phyloP scores from a whole-genome alignment of 2,888 invertebrate genomes.

The Himalopsyche kuldschensis region DNA sequence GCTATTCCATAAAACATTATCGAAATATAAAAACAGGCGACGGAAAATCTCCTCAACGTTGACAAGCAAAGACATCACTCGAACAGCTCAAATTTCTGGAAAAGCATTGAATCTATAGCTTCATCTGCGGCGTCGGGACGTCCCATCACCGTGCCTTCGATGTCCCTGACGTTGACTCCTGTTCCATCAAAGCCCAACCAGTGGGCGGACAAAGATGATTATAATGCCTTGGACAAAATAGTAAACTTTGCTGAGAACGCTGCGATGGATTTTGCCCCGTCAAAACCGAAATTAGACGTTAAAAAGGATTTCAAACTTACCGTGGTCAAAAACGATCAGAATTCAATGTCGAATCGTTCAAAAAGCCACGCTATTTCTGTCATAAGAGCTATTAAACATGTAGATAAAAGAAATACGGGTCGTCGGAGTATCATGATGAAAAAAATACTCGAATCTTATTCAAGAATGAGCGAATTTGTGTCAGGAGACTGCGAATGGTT shows the following conservation, averaged over 20 bases:
- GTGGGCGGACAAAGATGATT: slow-evolving; percentile 51
- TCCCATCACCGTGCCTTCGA: slow-evolving; percentile 46
- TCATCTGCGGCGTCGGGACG: slow-evolving; percentile 16
- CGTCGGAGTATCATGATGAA: slow-evolving; percentile 40
- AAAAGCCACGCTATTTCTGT: slow-evolving; percentile 27
- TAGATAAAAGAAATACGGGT: slow-evolving; percentile 43
- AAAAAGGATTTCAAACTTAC: slow-evolving; percentile 48
- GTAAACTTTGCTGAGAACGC: slow-evolving; percentile 58
- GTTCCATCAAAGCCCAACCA: slow-evolving; percentile 49
- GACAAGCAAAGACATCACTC: slow-evolving; percentile 17
- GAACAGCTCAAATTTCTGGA: slow-evolving; percentile 25
- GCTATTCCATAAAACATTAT: background rate
- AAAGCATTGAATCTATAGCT: slow-evolving; percentile 31
- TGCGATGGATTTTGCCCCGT: slow-evolving; percentile 50
- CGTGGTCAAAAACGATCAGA: slow-evolving; percentile 45
- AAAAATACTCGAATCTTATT: slow-evolving; percentile 52
- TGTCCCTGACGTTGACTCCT: slow-evolving; percentile 55
- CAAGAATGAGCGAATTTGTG: slow-evolving; percentile 56
- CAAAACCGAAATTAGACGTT: slow-evolving; percentile 48
- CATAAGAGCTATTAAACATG: slow-evolving; percentile 22
- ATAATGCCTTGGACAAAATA: slow-evolving; percentile 59
- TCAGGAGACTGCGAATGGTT: slow-evolving; percentile 55
- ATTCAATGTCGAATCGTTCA: background rate
- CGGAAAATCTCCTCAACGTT: slow-evolving; percentile 6
- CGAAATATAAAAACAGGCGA: slow-evolving; percentile 10